These are phyloP conservation scores for Ceratitis capitata DNA, from an alignment of 1,140 invertebrate species.

Conservation along the genomic window DNA sequence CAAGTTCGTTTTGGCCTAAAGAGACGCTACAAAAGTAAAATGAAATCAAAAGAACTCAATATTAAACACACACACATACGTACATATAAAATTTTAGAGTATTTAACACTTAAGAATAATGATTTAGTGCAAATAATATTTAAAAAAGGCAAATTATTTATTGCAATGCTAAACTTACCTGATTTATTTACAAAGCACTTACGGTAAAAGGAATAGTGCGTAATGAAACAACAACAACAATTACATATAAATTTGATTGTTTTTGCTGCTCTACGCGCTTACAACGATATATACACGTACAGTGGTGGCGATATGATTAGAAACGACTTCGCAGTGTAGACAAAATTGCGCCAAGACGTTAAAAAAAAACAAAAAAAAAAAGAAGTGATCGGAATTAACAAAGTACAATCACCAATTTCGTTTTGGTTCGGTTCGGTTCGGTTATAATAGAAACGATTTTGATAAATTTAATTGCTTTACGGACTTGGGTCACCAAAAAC, in stretches of 20 bases:
- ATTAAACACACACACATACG: neutral
- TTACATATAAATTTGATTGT: neutral
- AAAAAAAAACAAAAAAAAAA: no score
- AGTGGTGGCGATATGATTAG: no score
- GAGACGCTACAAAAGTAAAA: neutral
- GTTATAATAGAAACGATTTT: no score
- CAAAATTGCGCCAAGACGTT: no score
- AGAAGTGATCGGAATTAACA: no score
- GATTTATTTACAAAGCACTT: constrained; percentile 18
- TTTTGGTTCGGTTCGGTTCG: no score
- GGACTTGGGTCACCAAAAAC: no score
- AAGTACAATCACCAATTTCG: no score
- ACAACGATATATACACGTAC: neutral
- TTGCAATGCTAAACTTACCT: constrained; percentile 30
- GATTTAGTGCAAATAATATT: constrained; percentile 34
- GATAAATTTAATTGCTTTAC: no score
- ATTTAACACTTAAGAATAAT: neutral
- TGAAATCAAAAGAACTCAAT: neutral
- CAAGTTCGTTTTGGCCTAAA: neutral
- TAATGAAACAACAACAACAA: constrained; percentile 48
- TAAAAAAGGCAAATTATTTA: constrained; percentile 36
- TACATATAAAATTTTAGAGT: no score
- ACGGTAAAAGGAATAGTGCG: neutral
- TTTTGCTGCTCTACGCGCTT: neutral
- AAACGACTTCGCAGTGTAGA: no score